Evolutionary conservation across 2,113 vertebrate genomes (phyloP), one percentile per base, ranked within the genome.

Genomic region (Puntigrus tetrazona): DNA sequence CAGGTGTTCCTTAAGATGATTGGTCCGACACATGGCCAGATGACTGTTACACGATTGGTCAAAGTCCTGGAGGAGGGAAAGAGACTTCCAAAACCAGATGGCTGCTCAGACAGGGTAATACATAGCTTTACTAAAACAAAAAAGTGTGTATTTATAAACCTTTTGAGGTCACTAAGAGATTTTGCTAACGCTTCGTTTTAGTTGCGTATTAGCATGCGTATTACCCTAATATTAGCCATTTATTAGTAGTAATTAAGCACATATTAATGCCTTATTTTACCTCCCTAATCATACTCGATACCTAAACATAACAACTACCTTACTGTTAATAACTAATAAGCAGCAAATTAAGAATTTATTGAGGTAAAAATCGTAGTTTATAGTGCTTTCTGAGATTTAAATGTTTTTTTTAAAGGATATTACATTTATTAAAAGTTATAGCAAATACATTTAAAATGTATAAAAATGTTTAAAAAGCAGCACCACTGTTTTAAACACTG

Each of bases 1-100:
- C 92, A 99, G 98, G 92, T 96, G 65, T 99, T 98, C 94, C 73
- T 96, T 57, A 93, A 95, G 55, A 96, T 98, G 95, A 98, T 98
- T 6, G 97, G 96, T 57, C 93, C 90, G 41, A 96, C 94, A 7
- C 97, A 99, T 0, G 98, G 98, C 34, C 97, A 98, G 94, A 98
- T 99, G 97, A 98, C 96, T 0, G 95, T 99, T 18, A 95, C 97
- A 0, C 94, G 96, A 84, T 90, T 99, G 82, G 95, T 99, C 84
- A 91, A 93, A 0, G 90, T 95, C 69, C 79, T 99, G 87, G 94
- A 95, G 59, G 96, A 97, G 0, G 96, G 96, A 5, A 95, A 91
- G 38, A 94, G 97, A 14, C 80, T 99, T 91, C 96, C 97, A 0
- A 92, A 94, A 16, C 97, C 97, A 0, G 92, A 94, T 0, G 86